phyloP scores from a whole-genome alignment of 2,888 invertebrate species.

The Tachina lurida region DNA sequence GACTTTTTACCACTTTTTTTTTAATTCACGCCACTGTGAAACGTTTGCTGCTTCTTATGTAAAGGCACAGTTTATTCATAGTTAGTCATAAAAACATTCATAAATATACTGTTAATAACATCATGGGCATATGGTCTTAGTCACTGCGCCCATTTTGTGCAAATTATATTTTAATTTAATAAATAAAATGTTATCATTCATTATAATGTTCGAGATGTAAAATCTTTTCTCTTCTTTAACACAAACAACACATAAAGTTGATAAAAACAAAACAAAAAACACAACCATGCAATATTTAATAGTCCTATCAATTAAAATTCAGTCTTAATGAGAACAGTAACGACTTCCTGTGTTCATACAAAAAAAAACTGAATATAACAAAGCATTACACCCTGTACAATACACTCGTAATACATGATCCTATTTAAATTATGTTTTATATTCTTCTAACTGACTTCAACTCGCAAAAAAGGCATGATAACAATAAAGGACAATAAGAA shows the following conservation, averaged over 20 bases:
- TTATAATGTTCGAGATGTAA: conserved; percentile 16
- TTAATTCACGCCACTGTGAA: no score
- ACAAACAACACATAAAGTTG: background rate
- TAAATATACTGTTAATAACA: no score
- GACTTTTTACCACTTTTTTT: no score
- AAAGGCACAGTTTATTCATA: no score
- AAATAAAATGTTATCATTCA: background rate
- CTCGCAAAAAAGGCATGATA: conserved; percentile 27
- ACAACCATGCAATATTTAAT: conserved; percentile 7
- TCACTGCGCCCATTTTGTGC: no score
- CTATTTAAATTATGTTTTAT: conserved; percentile 26
- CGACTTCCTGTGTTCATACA: conserved; percentile 35
- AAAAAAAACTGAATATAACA: background rate
- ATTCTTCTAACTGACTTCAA: background rate
- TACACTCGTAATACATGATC: conserved; percentile 35
- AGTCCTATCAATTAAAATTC: conserved; percentile 50
- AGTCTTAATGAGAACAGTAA: conserved; percentile 38
- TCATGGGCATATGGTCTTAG: no score
- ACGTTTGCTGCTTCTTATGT: no score
- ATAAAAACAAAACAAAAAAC: background rate
- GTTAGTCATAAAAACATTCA: no score
- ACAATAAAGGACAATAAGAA: conserved; percentile 54
- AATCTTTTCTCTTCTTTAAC: background rate
- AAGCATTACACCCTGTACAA: conserved; percentile 11
- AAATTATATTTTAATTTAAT: background rate